A percentile compares a stretch with the other conserved stretches of the same genome.
Evolutionary conservation across 2,888 invertebrate genomes (phyloP).

Genomic region (Palloptera scutellata): DNA sequence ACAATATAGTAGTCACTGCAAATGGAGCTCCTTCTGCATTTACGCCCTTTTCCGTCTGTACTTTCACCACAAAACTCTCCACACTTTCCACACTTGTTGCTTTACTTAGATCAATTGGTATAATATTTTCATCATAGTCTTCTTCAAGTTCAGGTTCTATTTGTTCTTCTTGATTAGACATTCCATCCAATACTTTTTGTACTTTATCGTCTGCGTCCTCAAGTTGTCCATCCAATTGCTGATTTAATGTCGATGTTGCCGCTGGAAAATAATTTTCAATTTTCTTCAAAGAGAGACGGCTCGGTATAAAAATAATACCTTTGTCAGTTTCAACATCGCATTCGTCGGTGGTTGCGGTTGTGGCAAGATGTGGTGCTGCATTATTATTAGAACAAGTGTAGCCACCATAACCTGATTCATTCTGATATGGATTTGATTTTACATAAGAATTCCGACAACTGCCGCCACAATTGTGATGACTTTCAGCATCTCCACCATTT

Average conservation of each 20-base stretch:
- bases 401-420: conserved; percentile 58
- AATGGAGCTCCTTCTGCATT: conserved; percentile 59
- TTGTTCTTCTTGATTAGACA: conserved; percentile 40
- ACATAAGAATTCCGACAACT: conserved; percentile 56
- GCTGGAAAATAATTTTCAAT: conserved; percentile 49
- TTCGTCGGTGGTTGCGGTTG: conserved; percentile 35
- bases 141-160: conserved; percentile 47
- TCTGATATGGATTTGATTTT: conserved; percentile 61
- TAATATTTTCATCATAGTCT: conserved; percentile 57
- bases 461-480: conserved; percentile 57
- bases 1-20: conserved; percentile 63
- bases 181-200: conserved; percentile 26
- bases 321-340: conserved; percentile 58
- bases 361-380: conserved; percentile 29
- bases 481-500: conserved; percentile 57
- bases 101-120: conserved; percentile 55
- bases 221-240: conserved; percentile 39
- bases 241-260: conserved; percentile 38
- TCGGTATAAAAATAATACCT: conserved; percentile 57
- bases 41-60: conserved; percentile 57
- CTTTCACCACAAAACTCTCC: conserved; percentile 53
- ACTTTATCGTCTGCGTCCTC: conserved; percentile 17
- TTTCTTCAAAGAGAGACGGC: conserved; percentile 46
- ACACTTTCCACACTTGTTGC: conserved; percentile 45
- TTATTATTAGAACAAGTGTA: conserved; percentile 41